Evolutionary conservation across 2,113 vertebrate genomes (phyloP), one percentile per base, ranked within the genome.

Genomic region (Cochlearius cochlearius): DNA sequence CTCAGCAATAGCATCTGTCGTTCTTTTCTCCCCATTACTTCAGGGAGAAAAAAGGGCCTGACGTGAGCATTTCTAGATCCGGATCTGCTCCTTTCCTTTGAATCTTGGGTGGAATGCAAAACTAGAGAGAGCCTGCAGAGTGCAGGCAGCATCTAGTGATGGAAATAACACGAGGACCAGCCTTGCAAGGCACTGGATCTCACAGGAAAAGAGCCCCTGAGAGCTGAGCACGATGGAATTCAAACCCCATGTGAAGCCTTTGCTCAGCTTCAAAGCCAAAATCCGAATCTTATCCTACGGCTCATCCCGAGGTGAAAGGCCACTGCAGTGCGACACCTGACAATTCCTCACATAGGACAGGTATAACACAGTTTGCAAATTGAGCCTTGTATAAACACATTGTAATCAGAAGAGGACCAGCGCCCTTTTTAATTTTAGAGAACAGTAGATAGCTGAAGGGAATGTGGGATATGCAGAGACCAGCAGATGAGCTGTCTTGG

Each of bases 181-280:
- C 17, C 66, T 79, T 55, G 29, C 17, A 78, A 85, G 14, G 62
- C 41, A 41, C 72, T 78, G 60, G 58, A 39, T 91, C 72, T 85
- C 88, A 58, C 49, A 85, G 39, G 38, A 87, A 85, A 72, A 92
- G 55, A 72, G 30, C 34, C 69, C 68, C 36, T 64, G 45, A 76
- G 60, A 73, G 30, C 7, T 39, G 21, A 66, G 15, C 52, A n/a
- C 15, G 55, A 30, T 59, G 39, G 47, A 92, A 85, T 78, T 81
- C 66, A 87, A 92, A 64, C 30, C 34, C 38, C 23, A 12, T 7
- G 16, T 86, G 74, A 85, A 86, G 18, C 10, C 25, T 84, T 88
- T 86, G 49, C 68, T 84, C 47, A 59, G 55, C 56, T 93, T 74
- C 75, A 86, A 92, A 92, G 74, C 38, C 45, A 71, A 94, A 90